Evolutionary conservation across 2,888 invertebrate genomes (phyloP), one percentile per base, ranked within the genome.

Genomic region (Plagiodera versicolora): DNA sequence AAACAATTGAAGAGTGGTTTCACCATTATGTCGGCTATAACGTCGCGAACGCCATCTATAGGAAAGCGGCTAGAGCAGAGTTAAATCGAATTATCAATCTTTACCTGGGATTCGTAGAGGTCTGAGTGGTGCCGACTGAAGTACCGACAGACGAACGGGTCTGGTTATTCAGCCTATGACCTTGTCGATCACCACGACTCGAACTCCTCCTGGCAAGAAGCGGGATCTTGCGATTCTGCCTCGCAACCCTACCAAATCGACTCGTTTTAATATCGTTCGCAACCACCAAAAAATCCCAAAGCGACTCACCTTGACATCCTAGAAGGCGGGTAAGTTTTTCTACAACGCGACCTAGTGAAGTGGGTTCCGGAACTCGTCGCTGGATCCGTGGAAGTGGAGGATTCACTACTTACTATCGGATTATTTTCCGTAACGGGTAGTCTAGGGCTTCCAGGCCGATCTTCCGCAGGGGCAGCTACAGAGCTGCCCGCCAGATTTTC

Each of bases 321-420:
- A 4, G 76, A 76, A 4, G 77, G 77, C 8, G 78, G 78, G 61
- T 76, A 77, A 1, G 78, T 76, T 66, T 78, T 79, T 16, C 78
- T 67, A n/a, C 67, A 67, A 32, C 72, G 63, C 18, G 69, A 68
- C 44, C 70, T 67, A 2, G 57, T 63, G 9, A 60, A 39, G 19
- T 10, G 49, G 19, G 3, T 14, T 9, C 5, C 11, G 4, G 14
- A n/a, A 11, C 14, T 11, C 20, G 24, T 45, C 48, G 24, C 18
- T 19, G 11, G 32, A 3, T 9, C 2, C 8, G n/a, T n/a, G n/a
- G n/a, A n/a, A n/a, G n/a, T n/a, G n/a, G n/a, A n/a, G n/a, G n/a
- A n/a, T n/a, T n/a, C n/a, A n/a, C n/a, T n/a, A n/a, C n/a, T n/a
- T n/a, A n/a, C n/a, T n/a, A n/a, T n/a, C n/a, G n/a, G n/a, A n/a